Conservation (phyloP, 2,797 vertebrate genomes). For the Scarus forsteni region DNA sequence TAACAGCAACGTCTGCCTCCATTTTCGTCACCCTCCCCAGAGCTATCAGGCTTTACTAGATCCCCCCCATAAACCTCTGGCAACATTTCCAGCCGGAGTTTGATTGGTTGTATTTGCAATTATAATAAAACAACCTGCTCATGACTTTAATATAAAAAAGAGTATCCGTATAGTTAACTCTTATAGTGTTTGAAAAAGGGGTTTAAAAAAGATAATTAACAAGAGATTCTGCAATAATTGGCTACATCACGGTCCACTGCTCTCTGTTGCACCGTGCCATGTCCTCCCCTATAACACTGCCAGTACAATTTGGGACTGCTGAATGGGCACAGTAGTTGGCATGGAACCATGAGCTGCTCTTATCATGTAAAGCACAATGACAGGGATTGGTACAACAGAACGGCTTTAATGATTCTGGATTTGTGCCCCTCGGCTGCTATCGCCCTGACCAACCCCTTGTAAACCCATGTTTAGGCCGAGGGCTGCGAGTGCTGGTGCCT, state of each 20-base stretch:
- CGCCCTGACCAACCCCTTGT: constrained; percentile 13
- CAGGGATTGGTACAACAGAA: constrained; percentile 49
- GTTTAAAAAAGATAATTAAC: constrained; percentile 29
- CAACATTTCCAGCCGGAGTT: constrained; percentile 42
- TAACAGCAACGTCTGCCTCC: constrained; percentile 44
- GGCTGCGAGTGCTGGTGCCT: constrained; percentile 6
- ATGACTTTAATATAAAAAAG: constrained; percentile 38
- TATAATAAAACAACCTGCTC: constrained; percentile 41
- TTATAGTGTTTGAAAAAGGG: constrained; percentile 18
- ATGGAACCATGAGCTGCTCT: constrained; percentile 42
- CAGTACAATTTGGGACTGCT: constrained; percentile 42
- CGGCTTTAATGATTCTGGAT: constrained; percentile 59
- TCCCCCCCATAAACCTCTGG: constrained; percentile 51
- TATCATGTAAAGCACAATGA: constrained; percentile 62
- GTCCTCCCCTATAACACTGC: constrained; percentile 39
- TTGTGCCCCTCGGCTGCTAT: constrained; percentile 32
- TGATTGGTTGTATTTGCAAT: constrained; percentile 49
- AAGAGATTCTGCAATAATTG: constrained; percentile 50
- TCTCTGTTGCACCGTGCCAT: constrained; percentile 32
- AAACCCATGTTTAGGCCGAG: constrained; percentile 14
- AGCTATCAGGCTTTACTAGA: constrained; percentile 54
- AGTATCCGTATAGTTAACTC: constrained; percentile 17
- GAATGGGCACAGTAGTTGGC: constrained; percentile 51
- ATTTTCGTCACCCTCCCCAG: constrained; percentile 45
- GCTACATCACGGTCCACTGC: constrained; percentile 36